A percentile compares a stretch with the other conserved stretches of the same genome.
These are phyloP conservation scores for Acanthosoma haemorrhoidale DNA, from an alignment of 2,888 invertebrate species.

Conservation along the genomic window DNA sequence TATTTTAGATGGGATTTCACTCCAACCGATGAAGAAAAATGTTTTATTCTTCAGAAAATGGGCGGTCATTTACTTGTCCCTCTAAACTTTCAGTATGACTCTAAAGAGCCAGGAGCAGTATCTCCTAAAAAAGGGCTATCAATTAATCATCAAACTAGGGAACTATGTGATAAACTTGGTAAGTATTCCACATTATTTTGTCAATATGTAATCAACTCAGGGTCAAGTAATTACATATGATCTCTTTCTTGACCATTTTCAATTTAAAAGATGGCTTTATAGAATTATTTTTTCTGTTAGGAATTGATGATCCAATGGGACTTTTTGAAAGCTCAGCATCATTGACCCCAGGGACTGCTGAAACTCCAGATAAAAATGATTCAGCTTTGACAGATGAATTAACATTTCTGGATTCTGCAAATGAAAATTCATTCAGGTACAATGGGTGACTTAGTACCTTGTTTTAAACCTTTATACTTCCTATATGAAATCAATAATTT, in stretches of 20 bases:
- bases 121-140: slow-evolving; percentile 46
- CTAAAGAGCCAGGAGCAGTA: background rate
- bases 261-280: background rate
- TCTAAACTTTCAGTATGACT: slow-evolving; percentile 62
- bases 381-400: background rate
- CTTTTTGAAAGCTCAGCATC: slow-evolving; percentile 28
- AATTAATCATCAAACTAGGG: slow-evolving; percentile 63
- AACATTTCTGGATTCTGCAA: background rate
- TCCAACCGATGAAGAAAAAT: slow-evolving; percentile 69
- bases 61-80: slow-evolving; percentile 64
- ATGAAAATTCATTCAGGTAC: slow-evolving; percentile 24
- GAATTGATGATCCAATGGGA: slow-evolving; percentile 35
- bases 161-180: slow-evolving; percentile 58
- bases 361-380: background rate
- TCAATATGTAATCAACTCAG: background rate
- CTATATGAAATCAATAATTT: background rate
- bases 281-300: slow-evolving; percentile 10
- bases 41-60: slow-evolving; percentile 59
- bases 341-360: background rate
- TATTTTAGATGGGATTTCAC: slow-evolving; percentile 62
- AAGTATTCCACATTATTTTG: background rate
- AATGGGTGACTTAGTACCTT: background rate
- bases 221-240: background rate
- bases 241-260: background rate
- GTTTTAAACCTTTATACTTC: background rate